Base-by-base conservation (phyloP, 2,888 invertebrate genomes). In the Amphipoea lucens region DNA sequence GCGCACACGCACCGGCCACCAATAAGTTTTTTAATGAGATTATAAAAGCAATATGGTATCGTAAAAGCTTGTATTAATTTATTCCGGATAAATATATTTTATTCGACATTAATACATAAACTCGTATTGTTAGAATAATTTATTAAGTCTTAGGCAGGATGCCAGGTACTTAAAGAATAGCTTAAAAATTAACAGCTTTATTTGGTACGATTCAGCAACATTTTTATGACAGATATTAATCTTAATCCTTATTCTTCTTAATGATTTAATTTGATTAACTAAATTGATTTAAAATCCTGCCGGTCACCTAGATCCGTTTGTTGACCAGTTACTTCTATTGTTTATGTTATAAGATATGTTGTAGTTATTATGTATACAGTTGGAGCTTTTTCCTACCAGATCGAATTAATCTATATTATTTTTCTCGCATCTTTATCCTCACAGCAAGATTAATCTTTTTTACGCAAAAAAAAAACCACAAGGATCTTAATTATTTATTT, bases 11-110 rank as follows among this genome's bases (percentile, higher is more conserved):
- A 87, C 89, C 90, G 85, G 89, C 83, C 88, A 81, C 81, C 83
- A 78, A 80, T 85, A 85, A 83, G 74, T 82, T 85, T 88, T 93
- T 94, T 95, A 96, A 95, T 94, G 94, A 92, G 92, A 94, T 94
- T 95, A 95, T 95, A 95, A 95, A 95, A 92, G 94, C 94, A 94
- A 93, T 95, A 95, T 93, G 94, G 93, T 88, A 90, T 93, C 92
- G 88, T 89, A 88, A 88, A 89, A 84, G 78, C 77, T 73, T 87
- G 87, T 88, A 80, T 82, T 79, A 91, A 86, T 89, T 87, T 91
- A 89, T 88, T 84, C 77, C 78, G 81, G 76, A 87, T 84, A 89
- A 89, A 91, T 83, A 81, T 85, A 85, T 84, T 89, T 83, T 86
- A 80, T 85, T 83, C 72, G 66, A 73, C 77, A 79, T 82, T 76